Conservation (phyloP, 92 coral and sea anemone genomes). For the Heteractis magnifica region DNA sequence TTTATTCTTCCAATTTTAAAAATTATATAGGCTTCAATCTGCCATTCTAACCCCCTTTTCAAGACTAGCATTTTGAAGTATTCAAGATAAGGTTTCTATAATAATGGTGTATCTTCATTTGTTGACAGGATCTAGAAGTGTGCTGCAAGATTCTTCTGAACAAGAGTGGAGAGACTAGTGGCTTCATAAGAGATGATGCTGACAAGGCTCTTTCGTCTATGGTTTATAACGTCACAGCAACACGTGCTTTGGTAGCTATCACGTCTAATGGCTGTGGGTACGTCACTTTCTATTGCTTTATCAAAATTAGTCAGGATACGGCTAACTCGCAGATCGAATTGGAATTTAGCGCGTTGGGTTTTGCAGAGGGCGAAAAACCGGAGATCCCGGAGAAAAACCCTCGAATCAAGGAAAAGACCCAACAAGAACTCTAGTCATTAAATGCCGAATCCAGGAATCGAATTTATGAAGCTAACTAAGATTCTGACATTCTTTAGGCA, state of each 20-base stretch:
- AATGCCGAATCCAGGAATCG: too few relatives aligned
- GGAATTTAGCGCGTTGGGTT: too few relatives aligned
- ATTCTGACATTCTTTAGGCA: constrained; percentile 45
- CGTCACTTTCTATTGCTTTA: constrained; percentile 5
- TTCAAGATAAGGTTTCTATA: background rate
- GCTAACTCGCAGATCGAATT: background rate
- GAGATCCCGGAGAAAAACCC: too few relatives aligned
- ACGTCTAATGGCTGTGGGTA: constrained; percentile 85
- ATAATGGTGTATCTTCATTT: background rate
- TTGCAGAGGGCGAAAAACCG: too few relatives aligned
- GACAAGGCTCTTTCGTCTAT: constrained; percentile 76
- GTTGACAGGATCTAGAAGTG: constrained; percentile 81
- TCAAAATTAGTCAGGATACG: background rate
- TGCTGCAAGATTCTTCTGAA: constrained; percentile 70
- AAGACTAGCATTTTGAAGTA: too few relatives aligned
- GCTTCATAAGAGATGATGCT: constrained; percentile 93
- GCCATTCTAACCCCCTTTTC: background rate
- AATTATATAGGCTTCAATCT: too few relatives aligned
- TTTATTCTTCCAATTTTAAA: too few relatives aligned
- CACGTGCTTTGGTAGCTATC: constrained; percentile 77
- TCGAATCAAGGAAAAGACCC: too few relatives aligned
- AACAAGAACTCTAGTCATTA: too few relatives aligned
- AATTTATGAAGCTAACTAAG: too few relatives aligned
- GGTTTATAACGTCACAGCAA: constrained; percentile 69
- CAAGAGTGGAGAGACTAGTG: constrained; percentile 87